Percentiles rank a stretch among this genome's conserved stretches.
phyloP scores from a whole-genome alignment of 2,888 invertebrate species.

The Anthophora plumipes region DNA sequence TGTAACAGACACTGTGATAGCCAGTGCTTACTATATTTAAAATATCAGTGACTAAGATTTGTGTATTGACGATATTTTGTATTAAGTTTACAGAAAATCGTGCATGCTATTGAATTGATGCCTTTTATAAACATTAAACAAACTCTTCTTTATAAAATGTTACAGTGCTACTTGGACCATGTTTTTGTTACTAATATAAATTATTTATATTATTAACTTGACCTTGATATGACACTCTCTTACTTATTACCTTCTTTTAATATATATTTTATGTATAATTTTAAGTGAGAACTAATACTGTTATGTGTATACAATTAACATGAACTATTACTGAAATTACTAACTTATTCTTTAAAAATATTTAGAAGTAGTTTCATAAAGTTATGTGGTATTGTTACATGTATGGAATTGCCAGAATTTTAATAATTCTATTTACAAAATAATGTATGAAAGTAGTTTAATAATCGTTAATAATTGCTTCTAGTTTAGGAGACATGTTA shows the following conservation, averaged over 20 bases:
- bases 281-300: neutral
- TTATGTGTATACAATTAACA: slow-evolving; percentile 12
- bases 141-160: slow-evolving; percentile 2
- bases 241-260: slow-evolving; percentile 13
- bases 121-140: neutral
- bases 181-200: slow-evolving; percentile 6
- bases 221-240: slow-evolving; percentile 8
- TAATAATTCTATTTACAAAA: slow-evolving; percentile 43
- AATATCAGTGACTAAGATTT: slow-evolving; percentile 56
- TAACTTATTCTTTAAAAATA: slow-evolving; percentile 28
- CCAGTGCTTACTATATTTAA: slow-evolving; percentile 51
- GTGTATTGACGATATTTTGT: slow-evolving; percentile 8
- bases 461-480: slow-evolving; percentile 58
- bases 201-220: neutral
- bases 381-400: slow-evolving; percentile 35
- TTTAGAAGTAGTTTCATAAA: slow-evolving; percentile 28
- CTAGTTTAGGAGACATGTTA: slow-evolving; percentile 53
- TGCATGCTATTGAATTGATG: slow-evolving; percentile 14
- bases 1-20: slow-evolving; percentile 64
- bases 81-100: slow-evolving; percentile 12
- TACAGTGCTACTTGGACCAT: neutral
- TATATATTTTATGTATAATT: slow-evolving; percentile 8
- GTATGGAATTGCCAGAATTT: slow-evolving; percentile 58
- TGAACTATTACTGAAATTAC: slow-evolving; percentile 10
- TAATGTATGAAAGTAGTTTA: slow-evolving; percentile 42